Conservation (phyloP, 2,113 vertebrate species). For the Myanophis thanlyinensis region DNA sequence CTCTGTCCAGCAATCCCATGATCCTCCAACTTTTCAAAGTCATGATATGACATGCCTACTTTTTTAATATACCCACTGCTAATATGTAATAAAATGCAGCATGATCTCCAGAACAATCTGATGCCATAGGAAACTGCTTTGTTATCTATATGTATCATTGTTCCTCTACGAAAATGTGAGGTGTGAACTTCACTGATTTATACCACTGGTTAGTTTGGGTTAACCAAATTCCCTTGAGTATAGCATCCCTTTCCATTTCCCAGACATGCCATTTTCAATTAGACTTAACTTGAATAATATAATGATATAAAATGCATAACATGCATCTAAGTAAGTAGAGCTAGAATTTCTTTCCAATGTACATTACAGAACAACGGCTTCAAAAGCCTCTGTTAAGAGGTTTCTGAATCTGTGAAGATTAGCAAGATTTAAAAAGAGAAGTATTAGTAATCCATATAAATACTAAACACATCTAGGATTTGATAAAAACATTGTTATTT, state of each 20-base stretch:
- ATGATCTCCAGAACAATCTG: neutral
- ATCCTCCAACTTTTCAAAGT: neutral
- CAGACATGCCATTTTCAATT: neutral
- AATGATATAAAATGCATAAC: neutral
- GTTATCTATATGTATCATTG: neutral
- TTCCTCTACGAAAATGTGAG: neutral
- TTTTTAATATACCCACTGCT: neutral
- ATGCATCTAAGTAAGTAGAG: neutral
- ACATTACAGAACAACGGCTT: accelerated
- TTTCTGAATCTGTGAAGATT: neutral
- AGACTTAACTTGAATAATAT: neutral
- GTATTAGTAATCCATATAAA: neutral
- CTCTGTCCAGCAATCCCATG: neutral
- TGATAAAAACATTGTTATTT: neutral
- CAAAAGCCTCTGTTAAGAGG: neutral
- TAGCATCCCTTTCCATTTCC: neutral
- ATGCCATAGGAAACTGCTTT: neutral
- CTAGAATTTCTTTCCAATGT: neutral
- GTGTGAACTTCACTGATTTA: neutral
- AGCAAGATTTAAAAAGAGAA: neutral
- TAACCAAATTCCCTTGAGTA: neutral
- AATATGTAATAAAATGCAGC: neutral
- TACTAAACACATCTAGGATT: neutral
- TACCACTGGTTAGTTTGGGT: neutral
- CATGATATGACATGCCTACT: neutral